Evolutionary conservation across 2,797 vertebrate species (phyloP), one percentile per base, ranked within the genome.

Genomic region (Novumbra hubbsi): DNA sequence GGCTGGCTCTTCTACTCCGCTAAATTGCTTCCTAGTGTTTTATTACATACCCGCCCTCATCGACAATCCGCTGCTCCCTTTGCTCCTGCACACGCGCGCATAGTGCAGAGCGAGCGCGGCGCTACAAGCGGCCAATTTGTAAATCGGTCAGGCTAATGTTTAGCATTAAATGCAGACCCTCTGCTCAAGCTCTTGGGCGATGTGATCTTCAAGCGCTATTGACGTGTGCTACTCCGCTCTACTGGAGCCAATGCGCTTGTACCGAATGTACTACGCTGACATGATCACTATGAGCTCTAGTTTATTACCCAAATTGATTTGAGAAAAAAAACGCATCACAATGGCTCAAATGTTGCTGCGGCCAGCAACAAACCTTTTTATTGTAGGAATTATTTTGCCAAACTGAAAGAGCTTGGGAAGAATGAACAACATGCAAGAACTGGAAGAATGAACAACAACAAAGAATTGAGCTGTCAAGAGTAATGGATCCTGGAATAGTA

Each of bases 381-480:
- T 50, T 27, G 50, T 12, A 69, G 16, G 45, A 41, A 55, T 55
- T 55, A 52, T 64, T 64, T 66, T 21, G 30, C 62, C 66, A 79
- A 65, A 68, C 55, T 69, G 50, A 67, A 62, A 17, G 28, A 38
- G 24, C 41, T 45, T 45, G 21, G 64, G 30, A 41, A 73, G 14
- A 75, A 27, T 17, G 73, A 27, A 57, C 32, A 34, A 38, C 41
- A 27, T 38, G 55, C 38, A 72, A 14, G 30, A 60, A 66, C 28
- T 15, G 17, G 65, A 75, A 60, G 57, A 82, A 78, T 67, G 77
- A 73, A 75, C 17, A 45, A 34, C n/a, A 45, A 34, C 68, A 72
- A 79, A 83, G 74, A 88, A 87, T 80, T 73, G 68, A 85, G 78
- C 78, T 78, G 81, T 88, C 83, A 78, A 67, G 76, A 84, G 76